Conservation (phyloP, 2,113 vertebrate genomes). For the Acanthochromis polyacanthus region DNA sequence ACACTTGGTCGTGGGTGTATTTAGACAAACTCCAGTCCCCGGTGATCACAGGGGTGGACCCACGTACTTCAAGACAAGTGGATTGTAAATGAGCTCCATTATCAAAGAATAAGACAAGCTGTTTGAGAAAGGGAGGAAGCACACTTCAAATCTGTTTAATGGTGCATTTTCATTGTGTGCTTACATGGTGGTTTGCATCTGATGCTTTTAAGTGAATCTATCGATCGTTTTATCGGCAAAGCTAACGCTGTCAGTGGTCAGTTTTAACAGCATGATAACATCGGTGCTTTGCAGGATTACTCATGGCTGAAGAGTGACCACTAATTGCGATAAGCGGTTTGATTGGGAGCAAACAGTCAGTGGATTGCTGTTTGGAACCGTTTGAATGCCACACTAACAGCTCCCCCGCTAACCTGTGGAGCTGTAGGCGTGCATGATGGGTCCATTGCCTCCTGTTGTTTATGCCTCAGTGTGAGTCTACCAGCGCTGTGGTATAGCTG, state of each 20-base stretch:
- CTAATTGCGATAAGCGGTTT: background rate
- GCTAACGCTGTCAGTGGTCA: background rate
- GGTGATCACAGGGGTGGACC: too few relatives aligned
- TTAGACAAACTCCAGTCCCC: too few relatives aligned
- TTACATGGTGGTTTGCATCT: too few relatives aligned
- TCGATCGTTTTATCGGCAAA: background rate
- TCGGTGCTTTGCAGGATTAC: background rate
- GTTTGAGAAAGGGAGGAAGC: too few relatives aligned
- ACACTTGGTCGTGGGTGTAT: too few relatives aligned
- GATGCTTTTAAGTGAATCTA: too few relatives aligned
- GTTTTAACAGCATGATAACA: background rate
- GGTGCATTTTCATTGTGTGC: too few relatives aligned
- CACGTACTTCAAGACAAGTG: too few relatives aligned
- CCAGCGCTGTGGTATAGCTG: background rate
- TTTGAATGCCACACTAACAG: slow-evolving; percentile 1
- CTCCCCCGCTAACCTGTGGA: slow-evolving; percentile 36
- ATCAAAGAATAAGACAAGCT: too few relatives aligned
- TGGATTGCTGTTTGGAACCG: background rate
- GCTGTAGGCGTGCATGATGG: slow-evolving; percentile 28
- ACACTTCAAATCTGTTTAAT: too few relatives aligned
- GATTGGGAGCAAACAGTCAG: slow-evolving; percentile 12
- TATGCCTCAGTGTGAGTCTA: slow-evolving; percentile 17
- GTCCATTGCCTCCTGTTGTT: slow-evolving; percentile 35
- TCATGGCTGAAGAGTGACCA: background rate
- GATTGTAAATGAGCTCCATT: too few relatives aligned